phyloP scores from a whole-genome alignment of 2,888 invertebrate species.

The Kuschelorhynchus macadamiae region DNA sequence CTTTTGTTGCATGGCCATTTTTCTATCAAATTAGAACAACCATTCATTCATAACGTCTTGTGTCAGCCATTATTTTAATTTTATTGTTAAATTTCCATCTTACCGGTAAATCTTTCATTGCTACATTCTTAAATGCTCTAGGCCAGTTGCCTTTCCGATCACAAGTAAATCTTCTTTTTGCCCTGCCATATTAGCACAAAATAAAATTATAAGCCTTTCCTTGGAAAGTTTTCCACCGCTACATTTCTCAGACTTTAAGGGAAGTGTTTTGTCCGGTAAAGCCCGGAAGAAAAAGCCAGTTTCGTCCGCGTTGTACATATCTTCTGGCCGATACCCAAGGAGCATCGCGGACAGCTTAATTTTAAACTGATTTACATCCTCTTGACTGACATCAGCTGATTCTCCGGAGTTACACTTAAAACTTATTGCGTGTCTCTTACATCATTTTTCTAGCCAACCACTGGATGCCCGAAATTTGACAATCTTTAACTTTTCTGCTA shows the following conservation, averaged over 20 bases:
- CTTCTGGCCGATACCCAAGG: slow-evolving; percentile 44
- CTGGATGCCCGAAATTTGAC: slow-evolving; percentile 50
- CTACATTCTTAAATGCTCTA: slow-evolving; percentile 31
- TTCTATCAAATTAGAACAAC: slow-evolving; percentile 17
- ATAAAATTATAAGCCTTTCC: slow-evolving; percentile 30
- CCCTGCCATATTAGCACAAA: slow-evolving; percentile 31
- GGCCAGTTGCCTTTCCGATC: slow-evolving; percentile 34
- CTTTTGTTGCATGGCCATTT: slow-evolving; percentile 22
- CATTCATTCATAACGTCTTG: too few species aligned
- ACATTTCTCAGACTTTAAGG: slow-evolving; percentile 54
- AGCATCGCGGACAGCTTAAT: slow-evolving; percentile 48
- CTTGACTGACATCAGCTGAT: slow-evolving; percentile 51
- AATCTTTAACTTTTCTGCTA: slow-evolving; percentile 43
- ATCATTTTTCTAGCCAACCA: slow-evolving; percentile 53
- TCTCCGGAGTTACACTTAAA: slow-evolving; percentile 54
- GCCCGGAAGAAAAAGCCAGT: slow-evolving; percentile 55
- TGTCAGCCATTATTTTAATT: slow-evolving; percentile 36
- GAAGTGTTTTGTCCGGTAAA: slow-evolving; percentile 56
- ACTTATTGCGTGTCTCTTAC: slow-evolving; percentile 50
- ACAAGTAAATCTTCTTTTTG: slow-evolving; percentile 35
- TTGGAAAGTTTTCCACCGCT: slow-evolving; percentile 12
- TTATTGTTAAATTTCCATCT: slow-evolving; percentile 30
- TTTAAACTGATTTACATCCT: slow-evolving; percentile 49
- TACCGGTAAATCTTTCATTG: slow-evolving; percentile 28
- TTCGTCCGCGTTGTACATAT: slow-evolving; percentile 54